These are phyloP conservation scores for Ashinkailepas kermadecensis DNA, from an alignment of 2,888 invertebrate genomes.

Conservation along the genomic window DNA sequence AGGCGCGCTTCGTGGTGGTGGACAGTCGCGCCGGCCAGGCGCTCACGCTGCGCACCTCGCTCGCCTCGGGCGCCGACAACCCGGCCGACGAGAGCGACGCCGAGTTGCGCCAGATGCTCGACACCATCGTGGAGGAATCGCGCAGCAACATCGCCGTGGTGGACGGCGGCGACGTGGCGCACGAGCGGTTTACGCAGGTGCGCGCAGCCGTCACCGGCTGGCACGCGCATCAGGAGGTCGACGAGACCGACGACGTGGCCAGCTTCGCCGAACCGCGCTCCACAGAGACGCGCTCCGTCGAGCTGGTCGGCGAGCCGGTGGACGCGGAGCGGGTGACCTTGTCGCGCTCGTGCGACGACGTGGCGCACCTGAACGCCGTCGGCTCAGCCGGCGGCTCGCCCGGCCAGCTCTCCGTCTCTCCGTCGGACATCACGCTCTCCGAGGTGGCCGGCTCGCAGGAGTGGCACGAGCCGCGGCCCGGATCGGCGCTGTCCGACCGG, in stretches of 20 bases:
- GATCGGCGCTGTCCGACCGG: not conserved
- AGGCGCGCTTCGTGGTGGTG: slow-evolving; percentile 17
- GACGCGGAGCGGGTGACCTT: not conserved
- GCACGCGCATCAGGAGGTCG: not conserved
- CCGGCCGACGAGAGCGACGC: not conserved
- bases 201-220: slow-evolving; percentile 8
- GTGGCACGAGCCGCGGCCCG: slow-evolving; percentile 2
- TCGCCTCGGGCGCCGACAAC: not conserved
- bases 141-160: slow-evolving; percentile 11
- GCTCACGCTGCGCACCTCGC: not conserved
- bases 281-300: not conserved
- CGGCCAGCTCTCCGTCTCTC: not conserved
- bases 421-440: slow-evolving; percentile 2
- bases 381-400: not conserved
- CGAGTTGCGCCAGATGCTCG: not conserved
- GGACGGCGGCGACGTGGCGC: slow-evolving; percentile 15
- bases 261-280: not conserved
- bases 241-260: slow-evolving; percentile 7
- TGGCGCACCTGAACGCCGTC: not conserved
- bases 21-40: slow-evolving; percentile 9
- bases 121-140: slow-evolving; percentile 7
- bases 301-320: not conserved
- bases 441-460: not conserved
- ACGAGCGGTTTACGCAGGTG: slow-evolving; percentile 13
- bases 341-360: not conserved